These are phyloP conservation scores for Drosophila setifemur DNA, from an alignment of 1,140 invertebrate species.

Conservation along the genomic window DNA sequence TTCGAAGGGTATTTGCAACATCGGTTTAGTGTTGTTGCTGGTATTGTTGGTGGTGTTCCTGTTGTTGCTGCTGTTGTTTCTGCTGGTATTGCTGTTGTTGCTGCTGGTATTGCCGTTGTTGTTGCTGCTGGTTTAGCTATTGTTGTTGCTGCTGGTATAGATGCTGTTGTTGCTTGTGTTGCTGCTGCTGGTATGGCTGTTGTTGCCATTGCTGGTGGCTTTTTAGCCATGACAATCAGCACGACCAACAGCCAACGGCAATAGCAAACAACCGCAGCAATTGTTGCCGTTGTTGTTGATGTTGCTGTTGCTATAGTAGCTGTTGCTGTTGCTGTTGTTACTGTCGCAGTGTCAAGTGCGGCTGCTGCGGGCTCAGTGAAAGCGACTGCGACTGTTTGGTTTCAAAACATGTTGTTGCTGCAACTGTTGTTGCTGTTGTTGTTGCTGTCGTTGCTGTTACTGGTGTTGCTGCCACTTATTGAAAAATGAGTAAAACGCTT, in stretches of 20 bases:
- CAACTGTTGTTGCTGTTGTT: conserved; percentile 40
- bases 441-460: conserved; percentile 4
- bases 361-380: conserved; percentile 53
- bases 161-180: too few species aligned
- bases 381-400: conserved; percentile 54
- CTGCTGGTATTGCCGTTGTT: conserved; percentile 32
- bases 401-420: conserved; percentile 49
- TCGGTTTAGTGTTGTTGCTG: neutral
- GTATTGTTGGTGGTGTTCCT: conserved; percentile 21
- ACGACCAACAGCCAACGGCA: conserved; percentile 71
- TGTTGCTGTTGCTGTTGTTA: conserved; percentile 30
- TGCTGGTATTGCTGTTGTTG: conserved; percentile 33
- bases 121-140: conserved; percentile 13
- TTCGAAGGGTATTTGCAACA: conserved; percentile 10
- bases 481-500: conserved; percentile 74
- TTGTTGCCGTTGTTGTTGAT: conserved; percentile 45
- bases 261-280: conserved; percentile 75
- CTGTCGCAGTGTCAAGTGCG: conserved; percentile 74
- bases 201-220: conserved; percentile 48
- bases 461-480: conserved; percentile 45
- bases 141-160: conserved; percentile 3
- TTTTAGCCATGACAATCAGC: conserved; percentile 73
- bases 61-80: conserved; percentile 33
- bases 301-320: neutral
- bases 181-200: conserved; percentile 3